Base-by-base conservation (phyloP, 2,888 invertebrate species). In the Hypena proboscidalis region DNA sequence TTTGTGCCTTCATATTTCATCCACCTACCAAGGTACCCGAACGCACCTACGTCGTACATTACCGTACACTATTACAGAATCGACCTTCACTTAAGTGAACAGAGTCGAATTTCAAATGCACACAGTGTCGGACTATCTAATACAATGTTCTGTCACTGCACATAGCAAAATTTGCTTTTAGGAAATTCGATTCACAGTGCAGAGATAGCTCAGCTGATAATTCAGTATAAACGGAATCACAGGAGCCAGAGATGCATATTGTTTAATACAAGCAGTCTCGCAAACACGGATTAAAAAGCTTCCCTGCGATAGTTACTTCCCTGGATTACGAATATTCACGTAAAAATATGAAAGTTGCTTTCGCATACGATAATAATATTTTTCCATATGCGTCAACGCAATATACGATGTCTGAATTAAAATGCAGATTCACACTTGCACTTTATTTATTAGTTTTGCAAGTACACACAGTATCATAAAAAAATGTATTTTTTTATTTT, bases 1-100 rank as follows among this genome's bases (percentile, higher is more conserved):
- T 82, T 82, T 84, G 78, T 80, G 72, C 73, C 72, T 74, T 79
- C 82, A 83, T 82, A 84, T 85, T 83, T 83, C 81, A 83, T 80
- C 72, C 70, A 82, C 71, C 77, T 76, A 73, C 75, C 69, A 58
- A 63, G 61, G 65, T 67, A 57, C 65, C 77, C 68, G 63, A 71
- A 74, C 76, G 70, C 74, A 77, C 70, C 66, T 65, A 59, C 55
- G 61, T 67, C 63, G 60, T 66, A 65, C 56, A 58, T 47, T 41
- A 30, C 38, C 37, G 26, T 26, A 10, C 55, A 35, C 58, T 50
- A 60, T 60, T 54, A n/a, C n/a, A 65, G 71, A 80, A 59, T 46
- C 51, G 49, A 57, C 74, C 71, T 58, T 80, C 71, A 50, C 48
- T 22, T 56, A 52, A 53, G 45, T 60, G 52, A 63, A 72, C 77